These are phyloP conservation scores for Tenthredo mesomela DNA, from an alignment of 2,888 invertebrate species.

Conservation along the genomic window DNA sequence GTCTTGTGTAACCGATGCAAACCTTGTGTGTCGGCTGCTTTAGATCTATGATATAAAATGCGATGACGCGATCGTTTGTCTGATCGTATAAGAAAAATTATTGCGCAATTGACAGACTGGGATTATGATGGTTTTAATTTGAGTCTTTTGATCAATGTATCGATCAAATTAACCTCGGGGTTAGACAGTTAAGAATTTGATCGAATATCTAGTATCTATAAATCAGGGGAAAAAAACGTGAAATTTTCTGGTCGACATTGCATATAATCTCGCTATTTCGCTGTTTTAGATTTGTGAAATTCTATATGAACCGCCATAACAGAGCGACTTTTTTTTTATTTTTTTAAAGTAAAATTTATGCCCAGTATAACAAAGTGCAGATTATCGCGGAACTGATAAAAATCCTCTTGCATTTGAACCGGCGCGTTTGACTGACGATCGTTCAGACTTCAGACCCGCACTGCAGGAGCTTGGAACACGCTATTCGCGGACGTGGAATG, in stretches of 20 bases:
- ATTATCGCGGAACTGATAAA: constrained; percentile 62
- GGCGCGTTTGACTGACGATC: constrained; percentile 72
- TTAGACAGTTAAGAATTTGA: background rate
- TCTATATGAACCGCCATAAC: background rate
- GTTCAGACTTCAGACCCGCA: constrained; percentile 66
- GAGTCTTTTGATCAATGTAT: constrained; percentile 4
- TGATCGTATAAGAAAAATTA: background rate
- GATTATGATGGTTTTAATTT: background rate
- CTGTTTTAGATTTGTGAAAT: background rate
- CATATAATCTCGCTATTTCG: background rate
- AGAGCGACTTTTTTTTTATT: background rate
- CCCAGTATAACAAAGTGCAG: background rate
- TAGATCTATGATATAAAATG: background rate
- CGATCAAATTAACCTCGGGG: background rate
- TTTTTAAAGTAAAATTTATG: background rate
- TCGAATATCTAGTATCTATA: background rate
- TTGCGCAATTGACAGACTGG: constrained; percentile 4
- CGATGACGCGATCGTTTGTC: constrained; percentile 14
- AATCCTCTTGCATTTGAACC: constrained; percentile 66
- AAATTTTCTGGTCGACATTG: background rate
- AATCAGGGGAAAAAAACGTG: background rate
- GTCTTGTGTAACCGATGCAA: background rate
- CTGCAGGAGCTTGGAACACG: constrained; percentile 70
- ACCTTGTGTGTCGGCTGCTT: background rate
- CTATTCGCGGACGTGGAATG: constrained; percentile 67